These are phyloP conservation scores for Trachelus stipa DNA, from an alignment of 2,888 invertebrate species.

Conservation along the genomic window DNA sequence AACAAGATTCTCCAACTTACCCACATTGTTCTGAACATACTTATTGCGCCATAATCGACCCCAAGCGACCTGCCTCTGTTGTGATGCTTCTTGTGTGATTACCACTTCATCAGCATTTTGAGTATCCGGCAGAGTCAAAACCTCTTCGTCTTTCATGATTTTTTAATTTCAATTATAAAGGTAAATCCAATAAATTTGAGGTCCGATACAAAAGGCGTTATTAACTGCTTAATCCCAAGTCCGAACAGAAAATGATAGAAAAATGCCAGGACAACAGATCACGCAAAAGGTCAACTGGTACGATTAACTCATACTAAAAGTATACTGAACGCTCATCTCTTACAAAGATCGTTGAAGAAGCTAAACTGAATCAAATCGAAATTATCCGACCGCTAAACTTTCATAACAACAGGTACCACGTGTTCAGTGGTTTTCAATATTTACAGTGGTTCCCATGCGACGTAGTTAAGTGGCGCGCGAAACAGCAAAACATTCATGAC, in stretches of 20 bases:
- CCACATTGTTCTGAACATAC: background rate
- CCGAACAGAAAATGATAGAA: background rate
- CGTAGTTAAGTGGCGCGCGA: background rate
- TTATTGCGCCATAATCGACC: slow-evolving; percentile 47
- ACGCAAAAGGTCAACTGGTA: background rate
- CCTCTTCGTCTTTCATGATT: slow-evolving; percentile 25
- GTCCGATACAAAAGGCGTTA: background rate
- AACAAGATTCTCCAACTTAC: background rate
- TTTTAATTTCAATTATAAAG: slow-evolving; percentile 7
- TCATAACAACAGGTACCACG: background rate
- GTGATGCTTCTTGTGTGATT: slow-evolving; percentile 42
- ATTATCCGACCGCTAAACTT: background rate
- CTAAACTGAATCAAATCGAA: background rate
- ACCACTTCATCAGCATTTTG: slow-evolving; percentile 45
- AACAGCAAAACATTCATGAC: background rate
- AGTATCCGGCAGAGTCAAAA: slow-evolving; percentile 49
- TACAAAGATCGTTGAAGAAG: background rate
- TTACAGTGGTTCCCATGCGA: background rate
- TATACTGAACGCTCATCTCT: background rate
- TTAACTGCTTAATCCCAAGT: background rate
- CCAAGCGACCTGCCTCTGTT: slow-evolving; percentile 35
- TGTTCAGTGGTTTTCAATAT: background rate
- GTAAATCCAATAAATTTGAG: background rate
- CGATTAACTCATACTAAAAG: background rate
- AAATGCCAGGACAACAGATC: background rate